Conservation (phyloP, 2,888 invertebrate genomes). For the Apodemia mormo region DNA sequence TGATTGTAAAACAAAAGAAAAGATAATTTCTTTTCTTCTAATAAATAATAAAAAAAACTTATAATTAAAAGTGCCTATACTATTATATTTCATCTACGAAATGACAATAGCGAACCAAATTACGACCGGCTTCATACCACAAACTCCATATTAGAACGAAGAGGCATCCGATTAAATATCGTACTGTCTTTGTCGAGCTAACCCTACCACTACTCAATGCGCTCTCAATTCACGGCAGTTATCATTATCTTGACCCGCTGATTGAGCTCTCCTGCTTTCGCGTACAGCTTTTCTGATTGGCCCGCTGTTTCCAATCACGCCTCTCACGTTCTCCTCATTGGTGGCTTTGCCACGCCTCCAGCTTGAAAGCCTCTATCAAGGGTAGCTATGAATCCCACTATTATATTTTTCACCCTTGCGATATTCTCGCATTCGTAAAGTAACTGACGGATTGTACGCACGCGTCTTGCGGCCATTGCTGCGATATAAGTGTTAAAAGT, state of each 20-base stretch:
- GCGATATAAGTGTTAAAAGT: conserved; percentile 78
- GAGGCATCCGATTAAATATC: conserved; percentile 60
- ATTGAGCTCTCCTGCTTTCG: conserved; percentile 78
- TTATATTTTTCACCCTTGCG: conserved; percentile 80
- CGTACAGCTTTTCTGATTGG: conserved; percentile 59
- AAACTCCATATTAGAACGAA: conserved; percentile 48
- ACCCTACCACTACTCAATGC: conserved; percentile 78
- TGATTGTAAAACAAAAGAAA: not conserved
- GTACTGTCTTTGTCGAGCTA: conserved; percentile 68
- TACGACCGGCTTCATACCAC: conserved; percentile 16
- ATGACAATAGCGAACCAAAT: conserved; percentile 17
- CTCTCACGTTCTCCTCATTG: conserved; percentile 64
- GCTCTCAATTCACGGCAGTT: conserved; percentile 79
- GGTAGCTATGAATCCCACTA: conserved; percentile 76
- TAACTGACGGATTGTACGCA: conserved; percentile 68
- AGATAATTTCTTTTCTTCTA: not conserved
- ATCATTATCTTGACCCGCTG: conserved; percentile 81
- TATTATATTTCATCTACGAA: conserved; percentile 7
- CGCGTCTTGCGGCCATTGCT: conserved; percentile 55
- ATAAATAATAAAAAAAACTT: not conserved
- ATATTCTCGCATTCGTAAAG: conserved; percentile 71
- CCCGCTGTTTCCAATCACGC: conserved; percentile 57
- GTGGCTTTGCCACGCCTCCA: conserved; percentile 63
- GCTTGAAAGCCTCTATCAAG: conserved; percentile 69
- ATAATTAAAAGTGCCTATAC: not conserved